Evolutionary conservation across 2,888 invertebrate species (phyloP), one percentile per base, ranked within the genome.

Genomic region (Unio delphinus): DNA sequence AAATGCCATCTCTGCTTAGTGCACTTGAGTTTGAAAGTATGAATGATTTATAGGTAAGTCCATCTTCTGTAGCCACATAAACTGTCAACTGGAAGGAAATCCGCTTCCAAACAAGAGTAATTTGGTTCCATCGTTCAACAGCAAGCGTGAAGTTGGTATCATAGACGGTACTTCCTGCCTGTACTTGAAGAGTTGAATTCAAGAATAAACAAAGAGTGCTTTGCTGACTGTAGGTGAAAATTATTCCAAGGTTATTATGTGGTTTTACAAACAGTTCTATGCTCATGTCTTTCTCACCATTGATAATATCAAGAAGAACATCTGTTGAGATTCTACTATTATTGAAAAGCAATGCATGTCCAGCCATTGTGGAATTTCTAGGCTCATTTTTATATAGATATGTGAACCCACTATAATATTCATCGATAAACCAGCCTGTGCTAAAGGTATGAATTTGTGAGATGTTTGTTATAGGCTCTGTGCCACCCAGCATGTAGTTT

Each of bases 61-160:
- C 63, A 61, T 23, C 45, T 30, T 60, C 63, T 56, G 62, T 55
- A 55, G 56, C 66, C 17, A 66, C 17, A 30, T 70, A 70, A 15
- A 70, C 30, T 15, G 59, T 58, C 54, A 70, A 45, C 34, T 65
- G 55, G n/a, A 63, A 63, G 20, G 66, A 45, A 34, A 65, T 61
- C 23, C 66, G 18, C 7, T 66, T 57, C 70, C 70, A 80, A 15
- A 76, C 74, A 2, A 80, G 55, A 11, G 76, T 73, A 45, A 85
- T 63, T 55, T 80, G 80, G 30, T 81, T 75, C 85, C 85, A 85
- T 28, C 65, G 65, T 15, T 70, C 66, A 3, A 65, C 20, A 7
- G 66, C 63, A 11, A 80, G 74, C 28, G 34, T 57, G 4, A 79
- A 66, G 23, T 66, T 67, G 3, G 83, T 82, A 34, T 75, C 69